A percentile compares a stretch with the other conserved stretches of the same genome.
phyloP scores from a whole-genome alignment of 1,140 invertebrate genomes.

The Calliopsis andreniformis region DNA sequence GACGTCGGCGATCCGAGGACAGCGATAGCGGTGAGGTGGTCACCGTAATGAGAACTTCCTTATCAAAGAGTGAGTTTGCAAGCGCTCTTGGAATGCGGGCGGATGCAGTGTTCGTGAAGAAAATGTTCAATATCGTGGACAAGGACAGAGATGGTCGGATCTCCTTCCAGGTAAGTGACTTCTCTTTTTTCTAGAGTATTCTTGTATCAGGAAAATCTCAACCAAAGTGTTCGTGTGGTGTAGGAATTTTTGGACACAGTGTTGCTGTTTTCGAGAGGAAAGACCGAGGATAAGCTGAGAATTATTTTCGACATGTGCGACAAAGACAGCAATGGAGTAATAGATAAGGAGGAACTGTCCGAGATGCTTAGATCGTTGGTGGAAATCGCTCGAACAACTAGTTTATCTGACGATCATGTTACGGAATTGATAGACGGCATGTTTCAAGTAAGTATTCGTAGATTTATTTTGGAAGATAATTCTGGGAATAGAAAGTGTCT shows the following conservation, averaged over 20 bases:
- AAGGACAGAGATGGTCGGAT: constrained; percentile 97
- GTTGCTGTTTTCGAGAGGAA: constrained; percentile 93
- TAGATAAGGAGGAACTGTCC: constrained; percentile 96
- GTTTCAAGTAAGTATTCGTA: constrained; percentile 86
- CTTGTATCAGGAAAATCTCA: background rate
- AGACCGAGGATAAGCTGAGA: constrained; percentile 97
- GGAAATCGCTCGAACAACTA: constrained; percentile 96
- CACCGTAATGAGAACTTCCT: constrained; percentile 95
- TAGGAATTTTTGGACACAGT: constrained; percentile 98
- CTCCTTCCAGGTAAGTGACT: constrained; percentile 90
- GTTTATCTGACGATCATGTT: constrained; percentile 93
- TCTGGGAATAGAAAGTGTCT: background rate
- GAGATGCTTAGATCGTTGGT: constrained; percentile 97
- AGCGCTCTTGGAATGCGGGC: constrained; percentile 97
- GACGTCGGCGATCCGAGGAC: constrained; percentile 86
- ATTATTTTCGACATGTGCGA: constrained; percentile 99
- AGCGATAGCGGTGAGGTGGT: constrained; percentile 91
- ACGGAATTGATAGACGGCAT: constrained; percentile 97
- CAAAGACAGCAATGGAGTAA: constrained; percentile 96
- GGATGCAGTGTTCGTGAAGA: constrained; percentile 98
- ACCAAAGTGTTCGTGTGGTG: constrained; percentile 35
- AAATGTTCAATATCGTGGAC: constrained; percentile 99
- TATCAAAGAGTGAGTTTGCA: constrained; percentile 98
- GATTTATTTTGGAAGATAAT: background rate
- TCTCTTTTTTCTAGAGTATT: background rate